Conservation (phyloP, 1,140 invertebrate species). For the Neodiprion virginianus region DNA sequence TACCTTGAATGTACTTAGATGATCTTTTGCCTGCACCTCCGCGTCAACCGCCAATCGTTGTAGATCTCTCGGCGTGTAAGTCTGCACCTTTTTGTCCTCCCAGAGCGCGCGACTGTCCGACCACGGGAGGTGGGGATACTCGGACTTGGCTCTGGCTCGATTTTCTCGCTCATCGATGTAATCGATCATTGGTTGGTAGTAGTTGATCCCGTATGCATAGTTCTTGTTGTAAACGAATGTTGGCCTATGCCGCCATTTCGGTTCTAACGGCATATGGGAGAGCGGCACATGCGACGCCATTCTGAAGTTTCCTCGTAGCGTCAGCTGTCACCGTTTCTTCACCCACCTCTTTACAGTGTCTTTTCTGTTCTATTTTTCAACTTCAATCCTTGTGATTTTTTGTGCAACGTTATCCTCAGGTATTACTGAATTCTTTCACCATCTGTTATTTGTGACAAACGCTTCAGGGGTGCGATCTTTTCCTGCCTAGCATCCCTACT, state of each 20-base stretch:
- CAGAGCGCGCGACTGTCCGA: constrained; percentile 68
- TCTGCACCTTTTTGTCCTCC: constrained; percentile 61
- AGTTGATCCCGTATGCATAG: constrained; percentile 81
- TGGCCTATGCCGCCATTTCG: constrained; percentile 56
- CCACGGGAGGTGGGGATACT: constrained; percentile 75
- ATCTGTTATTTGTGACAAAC: background rate
- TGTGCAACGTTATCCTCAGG: no score
- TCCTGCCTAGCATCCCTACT: background rate
- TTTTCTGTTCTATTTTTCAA: background rate
- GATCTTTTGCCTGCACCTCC: constrained; percentile 71
- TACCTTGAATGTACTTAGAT: constrained; percentile 65
- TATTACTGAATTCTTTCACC: constrained; percentile 5
- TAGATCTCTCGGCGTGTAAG: constrained; percentile 71
- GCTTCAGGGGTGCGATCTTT: background rate
- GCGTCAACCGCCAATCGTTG: constrained; percentile 68
- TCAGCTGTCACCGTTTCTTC: constrained; percentile 36
- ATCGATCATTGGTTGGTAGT: constrained; percentile 84
- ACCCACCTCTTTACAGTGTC: background rate
- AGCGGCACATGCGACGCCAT: constrained; percentile 52
- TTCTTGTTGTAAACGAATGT: constrained; percentile 78
- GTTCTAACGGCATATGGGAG: constrained; percentile 58
- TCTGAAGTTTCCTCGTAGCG: constrained; percentile 19
- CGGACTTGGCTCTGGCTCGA: constrained; percentile 49
- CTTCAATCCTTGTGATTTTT: background rate
- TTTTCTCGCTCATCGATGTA: constrained; percentile 70